Evolutionary conservation across 2,113 vertebrate genomes (phyloP).

Genomic region (Crotophaga sulcirostris): DNA sequence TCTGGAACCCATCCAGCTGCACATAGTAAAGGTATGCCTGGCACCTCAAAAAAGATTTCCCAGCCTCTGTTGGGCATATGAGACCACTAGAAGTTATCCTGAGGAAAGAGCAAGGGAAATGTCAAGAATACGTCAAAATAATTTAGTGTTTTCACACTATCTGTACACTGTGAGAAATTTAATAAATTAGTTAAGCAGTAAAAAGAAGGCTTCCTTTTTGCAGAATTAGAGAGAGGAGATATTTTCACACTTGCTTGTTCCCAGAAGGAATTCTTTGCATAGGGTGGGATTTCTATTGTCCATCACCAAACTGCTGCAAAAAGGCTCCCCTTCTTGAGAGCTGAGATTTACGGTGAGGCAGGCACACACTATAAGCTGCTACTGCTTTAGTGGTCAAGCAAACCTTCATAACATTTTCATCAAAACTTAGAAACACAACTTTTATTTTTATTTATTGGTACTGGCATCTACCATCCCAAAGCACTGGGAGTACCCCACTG

Average conservation of each 20-base stretch:
- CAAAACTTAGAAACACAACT: not conserved
- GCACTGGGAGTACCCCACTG: not conserved
- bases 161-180: not conserved
- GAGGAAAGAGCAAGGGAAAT: not conserved
- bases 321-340: not conserved
- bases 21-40: not conserved
- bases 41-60: not conserved
- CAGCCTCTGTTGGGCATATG: not conserved
- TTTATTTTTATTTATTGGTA: not conserved
- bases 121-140: not conserved
- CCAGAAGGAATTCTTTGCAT: not conserved
- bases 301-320: not conserved
- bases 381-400: not conserved
- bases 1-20: not conserved
- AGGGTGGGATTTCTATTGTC: not conserved
- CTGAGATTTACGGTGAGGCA: not conserved
- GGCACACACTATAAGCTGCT: not conserved
- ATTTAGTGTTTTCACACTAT: not conserved
- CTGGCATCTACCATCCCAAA: not conserved
- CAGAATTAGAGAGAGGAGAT: not conserved
- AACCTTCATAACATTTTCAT: not conserved
- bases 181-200: not conserved
- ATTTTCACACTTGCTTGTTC: not conserved
- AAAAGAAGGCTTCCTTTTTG: not conserved
- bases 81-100: not conserved